Conservation (phyloP, 1,140 invertebrate genomes). For the Lethrus apterus region DNA sequence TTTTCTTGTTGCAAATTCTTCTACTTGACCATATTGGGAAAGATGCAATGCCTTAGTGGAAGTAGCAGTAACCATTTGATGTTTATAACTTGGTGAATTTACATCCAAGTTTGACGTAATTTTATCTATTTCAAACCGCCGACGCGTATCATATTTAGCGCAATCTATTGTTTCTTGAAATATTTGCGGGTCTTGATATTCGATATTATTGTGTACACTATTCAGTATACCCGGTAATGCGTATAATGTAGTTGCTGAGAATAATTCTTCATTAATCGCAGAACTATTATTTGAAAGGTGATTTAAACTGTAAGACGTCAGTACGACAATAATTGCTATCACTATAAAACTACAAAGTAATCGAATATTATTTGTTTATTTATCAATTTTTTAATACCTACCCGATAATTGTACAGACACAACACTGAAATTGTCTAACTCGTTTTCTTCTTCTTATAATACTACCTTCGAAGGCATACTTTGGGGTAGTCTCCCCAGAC, state of each 20-base stretch:
- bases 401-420: constrained; percentile 56
- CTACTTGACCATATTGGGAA: constrained; percentile 54
- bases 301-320: neutral
- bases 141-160: constrained; percentile 50
- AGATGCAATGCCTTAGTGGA: constrained; percentile 49
- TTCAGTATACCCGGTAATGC: constrained; percentile 27
- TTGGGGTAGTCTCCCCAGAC: constrained; percentile 42
- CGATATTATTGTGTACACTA: neutral
- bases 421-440: constrained; percentile 60
- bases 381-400: constrained; percentile 43
- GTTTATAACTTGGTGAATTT: constrained; percentile 57
- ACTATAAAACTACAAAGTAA: constrained; percentile 17
- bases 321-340: constrained; percentile 13
- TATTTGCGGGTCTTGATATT: neutral
- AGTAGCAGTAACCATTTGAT: constrained; percentile 59
- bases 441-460: constrained; percentile 49
- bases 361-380: constrained; percentile 1
- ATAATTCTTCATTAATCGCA: constrained; percentile 8
- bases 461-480: constrained; percentile 56
- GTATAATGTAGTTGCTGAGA: constrained; percentile 8
- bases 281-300: neutral
- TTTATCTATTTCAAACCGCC: constrained; percentile 49
- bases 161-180: constrained; percentile 42
- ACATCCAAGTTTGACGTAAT: constrained; percentile 39
- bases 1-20: constrained; percentile 56